Evolutionary conservation across 2,888 invertebrate genomes (phyloP).

Genomic region (Iphiclides podalirius): DNA sequence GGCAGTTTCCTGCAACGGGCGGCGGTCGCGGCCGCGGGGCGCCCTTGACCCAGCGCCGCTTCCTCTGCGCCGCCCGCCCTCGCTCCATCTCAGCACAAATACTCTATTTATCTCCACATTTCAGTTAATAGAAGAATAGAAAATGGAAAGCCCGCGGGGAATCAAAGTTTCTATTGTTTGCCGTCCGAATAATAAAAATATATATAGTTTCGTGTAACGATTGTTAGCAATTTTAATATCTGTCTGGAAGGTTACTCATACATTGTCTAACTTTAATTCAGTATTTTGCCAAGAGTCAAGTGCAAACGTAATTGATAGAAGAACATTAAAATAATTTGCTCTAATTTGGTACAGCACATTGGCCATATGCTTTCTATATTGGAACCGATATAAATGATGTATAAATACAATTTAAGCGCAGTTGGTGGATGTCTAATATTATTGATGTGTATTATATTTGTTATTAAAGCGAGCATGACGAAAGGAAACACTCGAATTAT

Average conservation of each 20-base stretch:
- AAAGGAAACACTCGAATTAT: slow-evolving; percentile 36
- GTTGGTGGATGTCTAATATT: not conserved
- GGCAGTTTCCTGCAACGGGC: slow-evolving; percentile 25
- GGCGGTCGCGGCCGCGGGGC: slow-evolving; percentile 43
- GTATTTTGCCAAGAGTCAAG: slow-evolving; percentile 14
- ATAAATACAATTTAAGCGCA: not conserved
- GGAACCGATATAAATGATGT: not conserved
- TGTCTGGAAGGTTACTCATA: slow-evolving; percentile 14
- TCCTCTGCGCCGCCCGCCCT: slow-evolving; percentile 43
- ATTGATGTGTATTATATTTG: slow-evolving; percentile 15
- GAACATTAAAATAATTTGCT: not conserved
- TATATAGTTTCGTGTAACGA: slow-evolving; percentile 4
- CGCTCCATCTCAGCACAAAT: slow-evolving; percentile 38
- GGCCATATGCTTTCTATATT: no score
- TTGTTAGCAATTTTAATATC: slow-evolving; percentile 18
- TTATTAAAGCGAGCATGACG: slow-evolving; percentile 35
- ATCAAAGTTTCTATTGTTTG: slow-evolving; percentile 18
- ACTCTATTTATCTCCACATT: slow-evolving; percentile 32
- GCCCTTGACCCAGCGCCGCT: slow-evolving; percentile 63
- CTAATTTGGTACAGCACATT: not conserved
- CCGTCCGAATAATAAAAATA: slow-evolving; percentile 1
- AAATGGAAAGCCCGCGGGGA: slow-evolving; percentile 14
- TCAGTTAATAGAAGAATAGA: slow-evolving; percentile 22
- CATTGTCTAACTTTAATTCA: slow-evolving; percentile 2
- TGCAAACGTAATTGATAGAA: slow-evolving; percentile 1